Percentiles rank a stretch among this genome's conserved stretches.
These are phyloP conservation scores for Tortricodes alternella DNA, from an alignment of 2,888 invertebrate genomes.

Conservation along the genomic window DNA sequence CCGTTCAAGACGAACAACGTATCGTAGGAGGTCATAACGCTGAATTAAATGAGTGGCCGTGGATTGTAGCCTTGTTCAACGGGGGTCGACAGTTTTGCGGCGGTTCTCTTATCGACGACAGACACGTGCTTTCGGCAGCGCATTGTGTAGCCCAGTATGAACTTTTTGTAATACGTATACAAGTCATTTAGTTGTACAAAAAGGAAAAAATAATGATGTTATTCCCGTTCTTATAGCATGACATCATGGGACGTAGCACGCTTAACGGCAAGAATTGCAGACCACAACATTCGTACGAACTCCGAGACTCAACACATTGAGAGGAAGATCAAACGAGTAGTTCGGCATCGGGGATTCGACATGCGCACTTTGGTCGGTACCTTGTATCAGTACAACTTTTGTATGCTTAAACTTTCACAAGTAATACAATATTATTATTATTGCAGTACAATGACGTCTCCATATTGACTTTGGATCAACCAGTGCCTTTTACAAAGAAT, in stretches of 20 bases:
- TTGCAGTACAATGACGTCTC: constrained; percentile 92
- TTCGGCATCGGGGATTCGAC: constrained; percentile 93
- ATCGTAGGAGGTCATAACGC: constrained; percentile 94
- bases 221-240: constrained; percentile 90
- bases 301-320: constrained; percentile 90
- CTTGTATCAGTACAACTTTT: neutral
- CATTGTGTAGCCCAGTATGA: constrained; percentile 95
- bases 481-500: constrained; percentile 87
- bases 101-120: constrained; percentile 91
- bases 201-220: too few relatives aligned
- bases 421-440: neutral
- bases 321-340: constrained; percentile 90
- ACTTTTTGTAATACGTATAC: neutral
- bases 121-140: constrained; percentile 91
- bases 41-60: constrained; percentile 92
- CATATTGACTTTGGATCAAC: constrained; percentile 89
- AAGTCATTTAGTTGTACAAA: too few relatives aligned
- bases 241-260: constrained; percentile 94
- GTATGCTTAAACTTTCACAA: neutral
- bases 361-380: constrained; percentile 88
- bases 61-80: constrained; percentile 92
- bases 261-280: constrained; percentile 90
- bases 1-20: constrained; percentile 86
- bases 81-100: constrained; percentile 94
- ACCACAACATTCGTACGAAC: constrained; percentile 90